Conservation (phyloP, 2,797 vertebrate genomes). For the Acestrorhynchus altus region DNA sequence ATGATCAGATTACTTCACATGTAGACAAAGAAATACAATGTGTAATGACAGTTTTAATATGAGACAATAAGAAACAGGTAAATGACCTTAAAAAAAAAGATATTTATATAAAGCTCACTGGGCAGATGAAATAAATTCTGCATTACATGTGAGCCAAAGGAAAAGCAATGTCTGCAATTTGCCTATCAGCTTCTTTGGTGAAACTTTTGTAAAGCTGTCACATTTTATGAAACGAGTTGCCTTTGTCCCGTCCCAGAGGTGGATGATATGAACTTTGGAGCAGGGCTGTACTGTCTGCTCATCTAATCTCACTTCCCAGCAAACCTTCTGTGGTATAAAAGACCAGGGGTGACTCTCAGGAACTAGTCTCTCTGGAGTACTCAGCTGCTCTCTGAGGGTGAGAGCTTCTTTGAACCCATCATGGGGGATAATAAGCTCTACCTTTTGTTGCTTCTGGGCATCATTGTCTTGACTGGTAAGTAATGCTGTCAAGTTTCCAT, state of each 20-base stretch:
- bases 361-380: constrained; percentile 75
- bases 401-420: constrained; percentile 76
- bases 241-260: constrained; percentile 79
- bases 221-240: constrained; percentile 67
- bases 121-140: background rate
- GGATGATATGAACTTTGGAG: constrained; percentile 78
- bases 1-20: background rate
- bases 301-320: constrained; percentile 53
- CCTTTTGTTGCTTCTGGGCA: constrained; percentile 79
- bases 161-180: background rate
- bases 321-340: constrained; percentile 71
- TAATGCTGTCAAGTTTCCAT: constrained; percentile 52
- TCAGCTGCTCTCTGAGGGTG: constrained; percentile 63
- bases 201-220: background rate
- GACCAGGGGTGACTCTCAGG: constrained; percentile 26
- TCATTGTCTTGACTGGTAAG: constrained; percentile 82
- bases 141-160: background rate
- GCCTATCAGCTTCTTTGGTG: constrained; percentile 3
- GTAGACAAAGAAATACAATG: background rate
- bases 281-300: constrained; percentile 55
- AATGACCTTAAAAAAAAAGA: background rate
- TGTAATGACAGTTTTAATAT: background rate
- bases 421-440: constrained; percentile 88
- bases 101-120: background rate
- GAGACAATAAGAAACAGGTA: background rate